Conservation (phyloP, 2,113 vertebrate genomes). For the Axis porcinus region DNA sequence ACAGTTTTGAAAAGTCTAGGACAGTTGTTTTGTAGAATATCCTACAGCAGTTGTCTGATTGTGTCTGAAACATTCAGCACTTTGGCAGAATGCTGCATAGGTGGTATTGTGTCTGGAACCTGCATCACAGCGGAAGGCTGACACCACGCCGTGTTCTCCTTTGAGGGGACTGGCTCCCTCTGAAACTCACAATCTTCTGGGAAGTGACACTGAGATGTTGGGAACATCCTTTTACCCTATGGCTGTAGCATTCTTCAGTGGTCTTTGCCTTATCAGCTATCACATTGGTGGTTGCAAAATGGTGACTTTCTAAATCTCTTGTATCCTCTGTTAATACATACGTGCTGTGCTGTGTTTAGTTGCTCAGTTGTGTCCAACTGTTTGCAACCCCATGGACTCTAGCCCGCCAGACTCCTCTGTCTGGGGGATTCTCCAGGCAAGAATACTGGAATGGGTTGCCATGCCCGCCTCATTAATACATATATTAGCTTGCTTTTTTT, state of each 20-base stretch:
- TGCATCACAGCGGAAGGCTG: not conserved
- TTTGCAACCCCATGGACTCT: accelerated
- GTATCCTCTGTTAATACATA: accelerated
- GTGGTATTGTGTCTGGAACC: not conserved
- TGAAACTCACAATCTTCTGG: not conserved
- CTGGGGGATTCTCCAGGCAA: not conserved
- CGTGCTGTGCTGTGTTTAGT: accelerated
- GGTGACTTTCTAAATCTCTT: not conserved
- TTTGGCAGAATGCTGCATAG: not conserved
- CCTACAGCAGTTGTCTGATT: not conserved
- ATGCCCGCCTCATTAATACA: not conserved
- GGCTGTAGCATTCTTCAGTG: not conserved
- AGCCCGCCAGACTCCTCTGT: not conserved
- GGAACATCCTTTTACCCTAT: not conserved
- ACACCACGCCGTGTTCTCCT: accelerated
- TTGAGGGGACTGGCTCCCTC: not conserved
- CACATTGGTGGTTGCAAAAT: not conserved
- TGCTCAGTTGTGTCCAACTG: not conserved
- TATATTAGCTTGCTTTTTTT: not conserved
- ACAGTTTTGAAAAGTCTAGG: not conserved
- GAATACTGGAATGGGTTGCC: not conserved
- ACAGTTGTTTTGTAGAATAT: not conserved
- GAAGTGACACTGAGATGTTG: not conserved
- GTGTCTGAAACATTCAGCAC: not conserved
- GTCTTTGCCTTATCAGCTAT: not conserved